Conservation (phyloP, 2,888 invertebrate genomes). For the Phaedon cochleariae region DNA sequence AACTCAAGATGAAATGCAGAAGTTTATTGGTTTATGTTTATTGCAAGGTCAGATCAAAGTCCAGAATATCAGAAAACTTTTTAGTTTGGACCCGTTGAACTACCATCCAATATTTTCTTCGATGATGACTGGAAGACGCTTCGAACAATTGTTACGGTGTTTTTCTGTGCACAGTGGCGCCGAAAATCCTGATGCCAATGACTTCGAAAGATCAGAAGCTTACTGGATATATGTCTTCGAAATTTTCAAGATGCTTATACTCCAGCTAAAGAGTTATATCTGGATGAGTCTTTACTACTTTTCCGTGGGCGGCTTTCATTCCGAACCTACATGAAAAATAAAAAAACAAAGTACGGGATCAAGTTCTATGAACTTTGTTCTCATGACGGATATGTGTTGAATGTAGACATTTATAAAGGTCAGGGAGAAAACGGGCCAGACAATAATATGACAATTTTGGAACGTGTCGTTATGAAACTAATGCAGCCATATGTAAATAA, state of each 20-base stretch:
- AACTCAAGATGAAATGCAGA: background rate
- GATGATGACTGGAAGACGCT: constrained; percentile 19
- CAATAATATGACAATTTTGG: constrained; percentile 15
- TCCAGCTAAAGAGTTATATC: background rate
- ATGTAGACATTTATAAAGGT: constrained; percentile 26
- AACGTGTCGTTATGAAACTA: constrained; percentile 18
- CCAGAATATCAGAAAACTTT: constrained; percentile 13
- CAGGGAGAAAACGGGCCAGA: constrained; percentile 8
- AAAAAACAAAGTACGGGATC: constrained; percentile 20
- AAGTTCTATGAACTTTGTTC: constrained; percentile 24
- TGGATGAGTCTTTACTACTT: constrained; percentile 21
- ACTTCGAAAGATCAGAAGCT: background rate
- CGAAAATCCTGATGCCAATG: background rate
- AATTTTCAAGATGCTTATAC: background rate
- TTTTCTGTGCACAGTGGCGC: background rate
- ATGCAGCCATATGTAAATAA: constrained; percentile 25
- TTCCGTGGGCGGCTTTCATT: constrained; percentile 24
- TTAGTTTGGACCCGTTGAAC: constrained; percentile 7
- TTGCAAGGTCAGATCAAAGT: constrained; percentile 6
- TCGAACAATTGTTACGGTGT: constrained; percentile 15
- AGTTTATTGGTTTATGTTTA: constrained; percentile 5
- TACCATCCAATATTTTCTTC: constrained; percentile 12
- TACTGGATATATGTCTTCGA: background rate
- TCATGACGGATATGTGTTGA: constrained; percentile 28
- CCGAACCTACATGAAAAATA: constrained; percentile 25